Conservation (phyloP, 1,140 invertebrate genomes). For the Dendroctonus valens region DNA sequence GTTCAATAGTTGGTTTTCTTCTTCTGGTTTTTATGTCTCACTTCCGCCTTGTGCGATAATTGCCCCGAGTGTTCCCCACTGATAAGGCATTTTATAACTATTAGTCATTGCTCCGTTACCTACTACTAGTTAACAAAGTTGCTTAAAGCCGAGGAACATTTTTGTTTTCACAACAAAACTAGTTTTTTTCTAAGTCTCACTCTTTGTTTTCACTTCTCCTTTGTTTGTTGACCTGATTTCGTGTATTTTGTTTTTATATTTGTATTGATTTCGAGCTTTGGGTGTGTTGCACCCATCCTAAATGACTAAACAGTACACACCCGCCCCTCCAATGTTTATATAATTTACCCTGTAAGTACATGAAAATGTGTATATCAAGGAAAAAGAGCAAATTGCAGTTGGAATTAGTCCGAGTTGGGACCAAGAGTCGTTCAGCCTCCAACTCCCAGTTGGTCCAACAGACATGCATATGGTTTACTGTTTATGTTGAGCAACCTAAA, state of each 20-base stretch:
- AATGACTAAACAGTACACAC: slow-evolving; percentile 28
- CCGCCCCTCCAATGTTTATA: slow-evolving; percentile 26
- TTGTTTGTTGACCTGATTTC: slow-evolving; percentile 26
- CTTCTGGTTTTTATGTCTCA: no score
- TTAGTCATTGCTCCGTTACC: no score
- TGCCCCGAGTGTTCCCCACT: neutral
- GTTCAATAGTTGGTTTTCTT: no score
- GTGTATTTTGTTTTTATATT: slow-evolving; percentile 33
- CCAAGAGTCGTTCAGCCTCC: neutral
- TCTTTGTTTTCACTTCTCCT: slow-evolving; percentile 20
- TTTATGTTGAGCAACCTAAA: slow-evolving; percentile 25
- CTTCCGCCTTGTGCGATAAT: no score
- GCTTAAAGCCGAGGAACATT: no score
- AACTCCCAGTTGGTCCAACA: slow-evolving; percentile 22
- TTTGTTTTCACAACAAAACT: no score
- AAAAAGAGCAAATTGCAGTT: neutral
- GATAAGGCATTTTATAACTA: no score
- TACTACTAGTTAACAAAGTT: no score
- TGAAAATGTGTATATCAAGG: no score
- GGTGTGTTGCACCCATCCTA: slow-evolving; percentile 42
- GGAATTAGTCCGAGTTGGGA: neutral
- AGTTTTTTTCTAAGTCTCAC: neutral
- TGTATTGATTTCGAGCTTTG: slow-evolving; percentile 41
- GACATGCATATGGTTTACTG: slow-evolving; percentile 22
- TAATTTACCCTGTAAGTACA: slow-evolving; percentile 17